Evolutionary conservation across 2,113 vertebrate genomes (phyloP).

Genomic region (Dipodomys stephensi): DNA sequence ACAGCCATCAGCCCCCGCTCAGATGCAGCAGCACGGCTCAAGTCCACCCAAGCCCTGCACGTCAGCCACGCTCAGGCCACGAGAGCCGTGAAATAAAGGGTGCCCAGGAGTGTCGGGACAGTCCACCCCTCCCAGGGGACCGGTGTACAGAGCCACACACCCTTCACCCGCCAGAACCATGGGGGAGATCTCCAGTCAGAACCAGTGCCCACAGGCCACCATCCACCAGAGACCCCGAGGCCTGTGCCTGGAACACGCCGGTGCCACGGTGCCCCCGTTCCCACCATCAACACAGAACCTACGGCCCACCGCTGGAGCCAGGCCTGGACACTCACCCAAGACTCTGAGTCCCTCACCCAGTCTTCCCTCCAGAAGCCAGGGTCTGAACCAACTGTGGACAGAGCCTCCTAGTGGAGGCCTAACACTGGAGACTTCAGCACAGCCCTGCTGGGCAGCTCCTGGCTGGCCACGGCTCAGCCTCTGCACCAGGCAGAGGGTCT

Average conservation of each 20-base stretch:
- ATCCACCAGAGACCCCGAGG: too few relatives aligned
- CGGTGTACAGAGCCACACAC: too few relatives aligned
- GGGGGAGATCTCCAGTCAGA: neutral
- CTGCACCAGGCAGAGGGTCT: neutral
- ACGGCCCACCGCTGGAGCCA: accelerated
- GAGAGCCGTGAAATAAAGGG: neutral
- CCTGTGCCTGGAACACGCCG: too few relatives aligned
- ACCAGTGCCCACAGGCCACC: too few relatives aligned
- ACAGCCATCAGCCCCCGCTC: neutral
- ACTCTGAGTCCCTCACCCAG: accelerated
- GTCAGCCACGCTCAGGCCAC: neutral
- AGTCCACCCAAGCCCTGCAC: too few relatives aligned
- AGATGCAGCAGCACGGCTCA: too few relatives aligned
- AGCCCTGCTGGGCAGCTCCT: slow-evolving; percentile 60
- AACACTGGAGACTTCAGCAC: slow-evolving; percentile 43
- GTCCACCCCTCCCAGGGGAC: neutral
- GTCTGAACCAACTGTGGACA: accelerated
- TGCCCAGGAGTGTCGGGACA: neutral
- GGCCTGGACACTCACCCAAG: neutral
- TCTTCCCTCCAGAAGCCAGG: neutral
- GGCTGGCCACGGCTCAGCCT: neutral
- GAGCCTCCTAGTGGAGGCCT: neutral
- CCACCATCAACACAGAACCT: neutral
- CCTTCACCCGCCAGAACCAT: neutral
- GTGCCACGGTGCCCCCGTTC: neutral